Percentiles rank a stretch among this genome's conserved stretches.
These are phyloP conservation scores for Scaptomyza polygonia DNA, from an alignment of 2,888 invertebrate genomes.

Conservation along the genomic window DNA sequence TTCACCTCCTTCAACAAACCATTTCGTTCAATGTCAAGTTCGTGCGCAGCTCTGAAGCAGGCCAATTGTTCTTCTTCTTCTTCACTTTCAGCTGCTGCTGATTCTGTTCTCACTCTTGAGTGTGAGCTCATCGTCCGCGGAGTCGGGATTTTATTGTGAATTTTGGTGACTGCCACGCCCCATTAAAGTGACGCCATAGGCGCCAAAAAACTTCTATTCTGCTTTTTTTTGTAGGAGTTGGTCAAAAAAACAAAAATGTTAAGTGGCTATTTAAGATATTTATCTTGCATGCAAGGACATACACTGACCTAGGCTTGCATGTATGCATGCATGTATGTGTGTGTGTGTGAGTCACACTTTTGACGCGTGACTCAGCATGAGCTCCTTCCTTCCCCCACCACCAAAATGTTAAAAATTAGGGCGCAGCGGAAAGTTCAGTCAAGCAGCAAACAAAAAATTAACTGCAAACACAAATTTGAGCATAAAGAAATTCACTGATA, in stretches of 20 bases:
- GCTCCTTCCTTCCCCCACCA: background rate
- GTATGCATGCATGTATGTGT: conserved; percentile 41
- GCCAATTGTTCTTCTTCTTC: conserved; percentile 2
- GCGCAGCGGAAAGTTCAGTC: conserved; percentile 26
- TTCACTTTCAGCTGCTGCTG: background rate
- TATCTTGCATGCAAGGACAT: conserved; percentile 59
- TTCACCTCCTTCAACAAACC: background rate
- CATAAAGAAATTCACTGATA: conserved; percentile 5
- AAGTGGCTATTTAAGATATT: conserved; percentile 60
- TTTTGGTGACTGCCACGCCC: conserved; percentile 55
- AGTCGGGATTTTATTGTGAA: conserved; percentile 16
- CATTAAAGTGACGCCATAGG: conserved; percentile 57
- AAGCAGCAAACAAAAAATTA: conserved; percentile 5
- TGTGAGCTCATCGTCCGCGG: conserved; percentile 35
- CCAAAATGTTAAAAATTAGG: no score
- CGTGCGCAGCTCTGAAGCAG: conserved; percentile 33
- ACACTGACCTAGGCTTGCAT: conserved; percentile 18
- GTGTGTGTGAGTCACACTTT: conserved; percentile 59
- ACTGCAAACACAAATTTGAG: conserved; percentile 1
- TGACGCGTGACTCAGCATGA: conserved; percentile 57
- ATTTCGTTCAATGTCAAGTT: conserved; percentile 72
- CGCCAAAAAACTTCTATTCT: conserved; percentile 22
- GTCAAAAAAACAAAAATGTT: conserved; percentile 23
- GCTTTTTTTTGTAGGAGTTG: conserved; percentile 16
- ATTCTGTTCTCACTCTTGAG: conserved; percentile 12